Evolutionary conservation across 2,113 vertebrate genomes (phyloP).

Genomic region (Neomonachus schauinslandi): DNA sequence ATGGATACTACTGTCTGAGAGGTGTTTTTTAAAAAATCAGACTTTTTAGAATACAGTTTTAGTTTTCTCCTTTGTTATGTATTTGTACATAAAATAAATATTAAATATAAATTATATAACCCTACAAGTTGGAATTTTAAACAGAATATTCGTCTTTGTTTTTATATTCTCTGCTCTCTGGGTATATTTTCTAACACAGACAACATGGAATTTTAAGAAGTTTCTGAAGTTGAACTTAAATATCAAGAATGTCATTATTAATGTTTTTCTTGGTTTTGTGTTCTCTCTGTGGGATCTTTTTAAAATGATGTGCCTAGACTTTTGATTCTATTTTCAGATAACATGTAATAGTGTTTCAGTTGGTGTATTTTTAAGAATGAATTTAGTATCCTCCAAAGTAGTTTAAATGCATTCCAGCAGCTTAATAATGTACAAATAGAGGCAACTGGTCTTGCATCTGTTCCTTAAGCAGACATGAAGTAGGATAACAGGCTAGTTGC

Average conservation of each 20-base stretch:
- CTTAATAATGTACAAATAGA: slow-evolving; percentile 67
- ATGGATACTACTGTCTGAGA: background rate
- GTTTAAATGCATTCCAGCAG: slow-evolving; percentile 79
- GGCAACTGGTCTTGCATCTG: slow-evolving; percentile 78
- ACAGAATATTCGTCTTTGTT: background rate
- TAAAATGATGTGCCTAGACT: slow-evolving; percentile 12
- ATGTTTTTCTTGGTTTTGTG: slow-evolving; percentile 17
- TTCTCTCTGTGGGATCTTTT: background rate
- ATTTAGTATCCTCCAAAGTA: slow-evolving; percentile 57
- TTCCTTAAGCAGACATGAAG: slow-evolving; percentile 70
- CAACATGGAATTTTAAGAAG: background rate
- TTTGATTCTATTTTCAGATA: slow-evolving; percentile 62
- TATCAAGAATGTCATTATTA: slow-evolving; percentile 21
- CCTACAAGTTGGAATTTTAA: slow-evolving; percentile 25
- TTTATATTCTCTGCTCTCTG: background rate
- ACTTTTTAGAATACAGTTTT: background rate
- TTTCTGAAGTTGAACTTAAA: slow-evolving; percentile 15
- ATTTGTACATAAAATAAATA: background rate
- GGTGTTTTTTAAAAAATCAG: slow-evolving; percentile 24
- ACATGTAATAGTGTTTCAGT: slow-evolving; percentile 47
- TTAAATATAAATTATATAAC: slow-evolving; percentile 21
- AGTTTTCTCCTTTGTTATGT: background rate
- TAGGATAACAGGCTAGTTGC: slow-evolving; percentile 46
- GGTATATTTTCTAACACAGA: slow-evolving; percentile 33
- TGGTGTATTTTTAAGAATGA: slow-evolving; percentile 81